Conservation (phyloP, 2,113 vertebrate species). For the Cariama cristata region DNA sequence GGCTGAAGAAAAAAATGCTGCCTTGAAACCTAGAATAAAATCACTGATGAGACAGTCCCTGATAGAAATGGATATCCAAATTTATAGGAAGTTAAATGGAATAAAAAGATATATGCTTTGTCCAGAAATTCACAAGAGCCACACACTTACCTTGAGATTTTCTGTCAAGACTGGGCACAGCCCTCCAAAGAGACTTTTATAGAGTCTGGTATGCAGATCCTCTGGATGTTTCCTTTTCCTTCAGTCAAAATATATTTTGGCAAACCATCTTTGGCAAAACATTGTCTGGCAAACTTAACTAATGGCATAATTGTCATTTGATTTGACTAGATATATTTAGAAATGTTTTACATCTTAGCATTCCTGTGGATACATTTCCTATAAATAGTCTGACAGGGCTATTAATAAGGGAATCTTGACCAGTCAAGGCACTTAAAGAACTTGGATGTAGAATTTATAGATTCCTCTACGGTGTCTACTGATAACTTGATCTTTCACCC, state of each 20-base stretch:
- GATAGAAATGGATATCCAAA: background rate
- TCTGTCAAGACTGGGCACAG: slow-evolving; percentile 43
- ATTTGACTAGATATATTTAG: slow-evolving; percentile 63
- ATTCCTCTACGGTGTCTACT: background rate
- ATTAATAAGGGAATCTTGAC: slow-evolving; percentile 25
- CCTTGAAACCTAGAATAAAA: background rate
- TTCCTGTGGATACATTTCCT: slow-evolving; percentile 13
- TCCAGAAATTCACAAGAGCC: background rate
- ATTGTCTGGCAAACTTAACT: slow-evolving; percentile 37
- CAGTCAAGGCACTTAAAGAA: slow-evolving; percentile 10
- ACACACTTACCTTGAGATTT: slow-evolving; percentile 58
- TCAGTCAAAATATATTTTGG: slow-evolving; percentile 44
- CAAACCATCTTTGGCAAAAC: slow-evolving; percentile 50
- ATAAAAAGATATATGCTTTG: background rate
- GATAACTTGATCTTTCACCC: background rate
- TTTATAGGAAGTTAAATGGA: background rate
- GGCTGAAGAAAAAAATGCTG: background rate
- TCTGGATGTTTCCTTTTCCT: slow-evolving; percentile 47
- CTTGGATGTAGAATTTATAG: background rate
- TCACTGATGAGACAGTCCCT: background rate
- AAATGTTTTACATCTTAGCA: slow-evolving; percentile 30
- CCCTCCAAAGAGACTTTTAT: slow-evolving; percentile 59
- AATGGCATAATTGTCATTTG: slow-evolving; percentile 54
- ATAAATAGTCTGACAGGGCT: slow-evolving; percentile 37
- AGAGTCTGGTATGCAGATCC: slow-evolving; percentile 39